A percentile compares a stretch with the other conserved stretches of the same genome.
Evolutionary conservation across 1,140 invertebrate genomes (phyloP).

Genomic region (Procambarus virginalis): DNA sequence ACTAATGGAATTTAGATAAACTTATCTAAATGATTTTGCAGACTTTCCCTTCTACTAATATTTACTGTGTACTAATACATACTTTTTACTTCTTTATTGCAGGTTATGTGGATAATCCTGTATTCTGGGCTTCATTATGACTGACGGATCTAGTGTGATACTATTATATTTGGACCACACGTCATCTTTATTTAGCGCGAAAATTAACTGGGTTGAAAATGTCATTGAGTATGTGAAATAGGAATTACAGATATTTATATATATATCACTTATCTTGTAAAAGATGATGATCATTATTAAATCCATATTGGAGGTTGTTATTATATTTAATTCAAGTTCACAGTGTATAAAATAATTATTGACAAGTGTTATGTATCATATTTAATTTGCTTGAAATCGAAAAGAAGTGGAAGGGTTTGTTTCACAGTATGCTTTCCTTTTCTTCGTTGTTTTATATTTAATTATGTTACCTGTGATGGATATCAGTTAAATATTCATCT

Average conservation of each 20-base stretch:
- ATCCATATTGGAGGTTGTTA: conserved; percentile 10
- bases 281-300: background rate
- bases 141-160: conserved; percentile 72
- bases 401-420: background rate
- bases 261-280: background rate
- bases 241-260: background rate
- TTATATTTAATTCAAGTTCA: background rate
- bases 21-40: too few relatives aligned
- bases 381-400: background rate
- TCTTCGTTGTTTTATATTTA: background rate
- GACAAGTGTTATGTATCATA: background rate
- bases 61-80: too few relatives aligned
- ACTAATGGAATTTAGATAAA: too few relatives aligned
- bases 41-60: too few relatives aligned
- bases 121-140: conserved; percentile 89
- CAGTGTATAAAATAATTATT: background rate
- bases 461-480: background rate
- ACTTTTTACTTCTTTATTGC: conserved; percentile 71
- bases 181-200: background rate
- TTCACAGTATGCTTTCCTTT: background rate
- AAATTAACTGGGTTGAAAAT: background rate
- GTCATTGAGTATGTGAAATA: background rate
- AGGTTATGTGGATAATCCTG: conserved; percentile 95
- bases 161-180: background rate
- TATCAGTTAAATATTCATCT: background rate